Evolutionary conservation across 2,888 invertebrate genomes (phyloP).

Genomic region (Phengaris alcon): DNA sequence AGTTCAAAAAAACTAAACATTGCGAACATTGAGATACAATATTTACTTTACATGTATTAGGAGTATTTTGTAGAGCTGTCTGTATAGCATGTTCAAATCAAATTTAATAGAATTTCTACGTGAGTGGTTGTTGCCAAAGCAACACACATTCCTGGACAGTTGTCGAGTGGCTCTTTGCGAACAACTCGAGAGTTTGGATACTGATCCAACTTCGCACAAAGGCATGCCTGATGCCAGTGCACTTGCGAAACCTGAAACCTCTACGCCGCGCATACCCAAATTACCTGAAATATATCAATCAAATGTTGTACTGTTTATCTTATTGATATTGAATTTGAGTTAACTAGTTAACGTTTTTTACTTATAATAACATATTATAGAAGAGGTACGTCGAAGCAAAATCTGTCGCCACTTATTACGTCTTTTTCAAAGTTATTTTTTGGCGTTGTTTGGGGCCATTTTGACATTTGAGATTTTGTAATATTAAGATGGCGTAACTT

Average conservation of each 20-base stretch:
- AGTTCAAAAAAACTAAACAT: not conserved
- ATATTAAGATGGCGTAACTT: too few species aligned
- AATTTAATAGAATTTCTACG: conserved; percentile 43
- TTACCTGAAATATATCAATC: conserved; percentile 16
- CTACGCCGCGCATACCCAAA: not conserved
- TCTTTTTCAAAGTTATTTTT: too few species aligned
- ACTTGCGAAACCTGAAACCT: conserved; percentile 22
- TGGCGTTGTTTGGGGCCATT: too few species aligned
- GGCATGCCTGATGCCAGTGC: conserved; percentile 63
- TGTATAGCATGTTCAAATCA: conserved; percentile 39
- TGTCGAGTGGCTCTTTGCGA: conserved; percentile 49
- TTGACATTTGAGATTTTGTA: too few species aligned
- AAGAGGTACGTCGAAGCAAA: too few species aligned
- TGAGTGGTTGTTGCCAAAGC: conserved; percentile 45
- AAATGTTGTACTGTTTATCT: not conserved
- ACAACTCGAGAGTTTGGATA: conserved; percentile 40
- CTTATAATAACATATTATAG: too few species aligned
- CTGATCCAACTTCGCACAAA: conserved; percentile 52
- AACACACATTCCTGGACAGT: conserved; percentile 48
- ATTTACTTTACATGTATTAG: not conserved
- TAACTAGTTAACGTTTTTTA: too few species aligned
- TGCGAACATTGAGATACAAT: not conserved
- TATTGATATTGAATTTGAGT: too few species aligned
- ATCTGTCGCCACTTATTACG: too few species aligned
- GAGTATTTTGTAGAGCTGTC: not conserved